phyloP scores from a whole-genome alignment of 2,113 vertebrate species.

The Gambusia holbrooki region DNA sequence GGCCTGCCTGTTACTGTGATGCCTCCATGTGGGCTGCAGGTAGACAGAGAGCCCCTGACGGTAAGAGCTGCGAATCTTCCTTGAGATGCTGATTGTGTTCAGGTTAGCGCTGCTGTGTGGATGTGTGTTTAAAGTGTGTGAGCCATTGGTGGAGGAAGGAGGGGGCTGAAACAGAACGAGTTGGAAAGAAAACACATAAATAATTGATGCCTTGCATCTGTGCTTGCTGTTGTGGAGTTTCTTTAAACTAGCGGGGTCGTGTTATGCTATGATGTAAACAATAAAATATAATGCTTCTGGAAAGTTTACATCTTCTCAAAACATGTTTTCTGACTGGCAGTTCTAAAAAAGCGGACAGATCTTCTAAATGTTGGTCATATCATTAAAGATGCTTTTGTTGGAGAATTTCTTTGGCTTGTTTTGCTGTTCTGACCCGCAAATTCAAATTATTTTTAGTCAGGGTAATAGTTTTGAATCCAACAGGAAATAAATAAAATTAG shows the following conservation, averaged over 20 bases:
- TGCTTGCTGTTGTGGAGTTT: constrained; percentile 58
- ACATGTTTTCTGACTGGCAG: constrained; percentile 10
- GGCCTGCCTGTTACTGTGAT: constrained; percentile 1
- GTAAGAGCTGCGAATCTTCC: constrained; percentile 16
- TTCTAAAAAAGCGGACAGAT: not conserved
- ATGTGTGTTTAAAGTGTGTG: constrained; percentile 26
- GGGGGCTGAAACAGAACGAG: constrained; percentile 31
- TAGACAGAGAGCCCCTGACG: constrained; percentile 16
- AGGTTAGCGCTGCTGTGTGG: constrained; percentile 36
- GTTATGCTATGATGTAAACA: constrained; percentile 28
- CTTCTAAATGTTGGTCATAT: not conserved
- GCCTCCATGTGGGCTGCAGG: not conserved
- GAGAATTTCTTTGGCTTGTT: not conserved
- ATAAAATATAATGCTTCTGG: not conserved
- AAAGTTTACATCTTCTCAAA: not conserved
- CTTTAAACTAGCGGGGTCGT: constrained; percentile 59
- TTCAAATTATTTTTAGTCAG: too few relatives aligned
- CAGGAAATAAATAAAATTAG: too few relatives aligned
- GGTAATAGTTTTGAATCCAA: too few relatives aligned
- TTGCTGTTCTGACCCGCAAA: too few relatives aligned
- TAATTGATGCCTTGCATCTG: constrained; percentile 77
- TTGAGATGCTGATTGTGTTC: constrained; percentile 40
- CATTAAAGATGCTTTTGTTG: not conserved
- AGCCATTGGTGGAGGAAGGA: constrained; percentile 22
- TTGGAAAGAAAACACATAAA: constrained; percentile 57